These are phyloP conservation scores for Arctia plantaginis DNA, from an alignment of 2,888 invertebrate species.

Conservation along the genomic window DNA sequence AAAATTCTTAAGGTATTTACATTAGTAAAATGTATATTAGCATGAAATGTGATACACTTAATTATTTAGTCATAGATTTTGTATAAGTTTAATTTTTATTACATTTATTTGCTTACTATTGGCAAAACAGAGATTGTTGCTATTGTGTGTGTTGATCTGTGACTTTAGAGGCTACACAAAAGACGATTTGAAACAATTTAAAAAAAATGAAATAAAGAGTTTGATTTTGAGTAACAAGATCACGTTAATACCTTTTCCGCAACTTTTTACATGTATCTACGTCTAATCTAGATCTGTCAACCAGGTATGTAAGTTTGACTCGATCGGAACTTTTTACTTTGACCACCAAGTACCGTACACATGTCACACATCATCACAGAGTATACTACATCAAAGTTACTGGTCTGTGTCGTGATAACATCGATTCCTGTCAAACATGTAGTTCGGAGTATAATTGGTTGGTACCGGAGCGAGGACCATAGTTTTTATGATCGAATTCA, in stretches of 20 bases:
- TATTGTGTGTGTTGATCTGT: too few species aligned
- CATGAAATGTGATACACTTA: too few species aligned
- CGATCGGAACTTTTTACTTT: conserved; percentile 20
- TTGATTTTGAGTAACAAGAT: conserved; percentile 3
- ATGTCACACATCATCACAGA: conserved; percentile 28
- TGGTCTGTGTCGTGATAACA: conserved; percentile 47
- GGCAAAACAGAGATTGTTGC: too few species aligned
- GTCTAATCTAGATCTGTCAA: conserved; percentile 8
- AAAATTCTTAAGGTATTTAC: too few species aligned
- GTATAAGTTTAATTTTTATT: too few species aligned
- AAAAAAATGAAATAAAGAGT: too few species aligned
- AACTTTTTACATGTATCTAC: neutral
- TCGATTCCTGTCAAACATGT: conserved; percentile 54
- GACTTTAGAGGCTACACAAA: too few species aligned
- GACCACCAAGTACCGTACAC: conserved; percentile 26
- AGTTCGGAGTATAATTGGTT: conserved; percentile 44
- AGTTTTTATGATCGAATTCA: conserved; percentile 1
- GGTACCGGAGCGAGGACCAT: conserved; percentile 17
- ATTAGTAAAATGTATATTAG: too few species aligned
- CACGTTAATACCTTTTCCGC: neutral
- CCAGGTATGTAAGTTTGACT: conserved; percentile 16
- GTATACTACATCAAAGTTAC: conserved; percentile 13
- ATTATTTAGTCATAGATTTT: too few species aligned
- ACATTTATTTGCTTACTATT: too few species aligned
- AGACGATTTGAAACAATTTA: too few species aligned